Base-by-base conservation (phyloP, 2,113 vertebrate genomes). In the Neolamprologus toae region DNA sequence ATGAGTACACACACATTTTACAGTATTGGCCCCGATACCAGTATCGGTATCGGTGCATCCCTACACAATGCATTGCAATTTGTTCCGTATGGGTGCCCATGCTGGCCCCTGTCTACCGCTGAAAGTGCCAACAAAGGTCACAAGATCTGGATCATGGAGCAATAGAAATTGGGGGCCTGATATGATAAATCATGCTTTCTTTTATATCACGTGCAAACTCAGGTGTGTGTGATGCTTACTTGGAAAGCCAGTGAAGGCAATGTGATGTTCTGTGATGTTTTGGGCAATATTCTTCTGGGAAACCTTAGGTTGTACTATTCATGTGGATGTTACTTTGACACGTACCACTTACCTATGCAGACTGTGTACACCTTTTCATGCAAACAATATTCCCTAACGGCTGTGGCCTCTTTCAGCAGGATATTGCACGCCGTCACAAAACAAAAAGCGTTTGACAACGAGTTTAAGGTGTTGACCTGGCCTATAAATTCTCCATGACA, bases 401-500 rank as follows among this genome's bases (percentile, higher is more conserved):
- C 61, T 35, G 17, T 66, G 61, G 61, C 31, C 4, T 35, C 31
- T 66, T 35, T 66, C 31, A 63, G 31, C 31, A 66, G 61, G 31
- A 66, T 66, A 66, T 35, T 66, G 9, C 4, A 66, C 9, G 0
- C 0, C 0, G 6, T 66, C 61, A 66, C 31, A 66, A 35, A 66
- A 7, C 61, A 8, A 66, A 66, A 66, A 5, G 10, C 0, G 2
- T 19, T 31, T 28, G 8, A 31, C 26, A 31, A 61, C 5, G 5
- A 61, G 1, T 3, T 2, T 66, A 35, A 37, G 31, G 31, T 37
- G 31, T 66, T 66, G 31, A 35, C 31, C 3, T 63, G 59, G 59
- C 16, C 9, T 63, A 33, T 35, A 63, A 66, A 35, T 28, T 17
- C 55, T 33, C 57, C 57, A 33, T 33, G 61, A n/a, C 17, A 66